phyloP scores from a whole-genome alignment of 1,140 invertebrate species.

The Thereuonema tuberculata region DNA sequence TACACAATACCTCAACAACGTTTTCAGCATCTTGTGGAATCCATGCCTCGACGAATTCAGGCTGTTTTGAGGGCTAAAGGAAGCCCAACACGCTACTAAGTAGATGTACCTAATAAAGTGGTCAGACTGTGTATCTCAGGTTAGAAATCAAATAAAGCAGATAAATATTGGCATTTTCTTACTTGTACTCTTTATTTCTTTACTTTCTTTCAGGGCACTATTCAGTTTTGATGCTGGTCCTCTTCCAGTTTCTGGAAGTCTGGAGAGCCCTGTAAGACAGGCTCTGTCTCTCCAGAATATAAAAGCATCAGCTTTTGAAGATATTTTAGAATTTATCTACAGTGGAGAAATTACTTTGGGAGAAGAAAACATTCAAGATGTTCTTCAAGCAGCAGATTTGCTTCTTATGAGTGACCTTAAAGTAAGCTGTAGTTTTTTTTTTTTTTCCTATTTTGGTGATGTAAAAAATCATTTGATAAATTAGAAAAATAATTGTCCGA shows the following conservation, averaged over 20 bases:
- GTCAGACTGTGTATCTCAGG: too few species aligned
- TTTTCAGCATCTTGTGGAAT: too few species aligned
- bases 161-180: too few species aligned
- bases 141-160: too few species aligned
- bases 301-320: constrained; percentile 1
- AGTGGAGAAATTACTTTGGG: constrained; percentile 3
- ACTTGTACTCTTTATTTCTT: too few species aligned
- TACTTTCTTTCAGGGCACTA: background rate
- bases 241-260: background rate
- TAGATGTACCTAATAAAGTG: too few species aligned
- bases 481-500: background rate
- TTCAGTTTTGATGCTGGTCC: background rate
- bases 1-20: too few species aligned
- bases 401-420: constrained; percentile 4
- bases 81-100: too few species aligned
- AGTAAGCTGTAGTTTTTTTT: background rate
- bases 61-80: too few species aligned
- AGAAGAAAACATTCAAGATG: constrained; percentile 1
- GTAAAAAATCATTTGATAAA: too few species aligned
- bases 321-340: constrained; percentile 5
- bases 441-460: background rate
- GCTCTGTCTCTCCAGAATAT: background rate
- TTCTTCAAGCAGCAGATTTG: constrained; percentile 4
- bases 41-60: too few species aligned
- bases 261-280: background rate